These are phyloP conservation scores for Tribolium castaneum DNA, from an alignment of 1,140 invertebrate genomes.

Conservation along the genomic window DNA sequence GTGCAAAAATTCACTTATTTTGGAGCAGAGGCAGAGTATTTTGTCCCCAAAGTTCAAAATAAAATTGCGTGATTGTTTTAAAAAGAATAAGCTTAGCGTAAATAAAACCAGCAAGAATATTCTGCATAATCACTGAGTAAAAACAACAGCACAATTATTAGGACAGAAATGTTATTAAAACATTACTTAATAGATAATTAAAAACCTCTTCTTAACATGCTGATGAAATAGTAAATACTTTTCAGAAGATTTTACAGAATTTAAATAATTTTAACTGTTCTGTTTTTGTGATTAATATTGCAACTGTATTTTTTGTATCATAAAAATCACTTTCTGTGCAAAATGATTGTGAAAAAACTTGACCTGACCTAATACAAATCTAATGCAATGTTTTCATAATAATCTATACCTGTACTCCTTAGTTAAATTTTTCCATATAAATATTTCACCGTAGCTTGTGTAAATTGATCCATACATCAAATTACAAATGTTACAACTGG, in stretches of 20 bases:
- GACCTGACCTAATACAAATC: no score
- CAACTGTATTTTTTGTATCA: no score
- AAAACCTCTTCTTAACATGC: not conserved
- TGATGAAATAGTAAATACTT: no score
- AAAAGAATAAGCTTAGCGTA: not conserved
- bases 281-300: no score
- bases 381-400: no score
- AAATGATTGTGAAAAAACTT: no score
- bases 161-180: not conserved
- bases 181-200: not conserved
- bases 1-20: no score
- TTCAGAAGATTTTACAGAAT: no score
- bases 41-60: not conserved
- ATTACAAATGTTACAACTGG: not conserved
- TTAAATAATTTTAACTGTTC: no score
- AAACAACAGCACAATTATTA: not conserved
- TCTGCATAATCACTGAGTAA: not conserved
- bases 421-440: not conserved
- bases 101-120: not conserved
- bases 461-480: not conserved
- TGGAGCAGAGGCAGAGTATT: no score
- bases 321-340: no score
- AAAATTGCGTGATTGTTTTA: not conserved
- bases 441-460: not conserved
- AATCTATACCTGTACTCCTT: no score